Percentiles rank a stretch among this genome's conserved stretches.
Conservation (phyloP, 2,888 invertebrate genomes). For the Scaptomyza caliginosa region DNA sequence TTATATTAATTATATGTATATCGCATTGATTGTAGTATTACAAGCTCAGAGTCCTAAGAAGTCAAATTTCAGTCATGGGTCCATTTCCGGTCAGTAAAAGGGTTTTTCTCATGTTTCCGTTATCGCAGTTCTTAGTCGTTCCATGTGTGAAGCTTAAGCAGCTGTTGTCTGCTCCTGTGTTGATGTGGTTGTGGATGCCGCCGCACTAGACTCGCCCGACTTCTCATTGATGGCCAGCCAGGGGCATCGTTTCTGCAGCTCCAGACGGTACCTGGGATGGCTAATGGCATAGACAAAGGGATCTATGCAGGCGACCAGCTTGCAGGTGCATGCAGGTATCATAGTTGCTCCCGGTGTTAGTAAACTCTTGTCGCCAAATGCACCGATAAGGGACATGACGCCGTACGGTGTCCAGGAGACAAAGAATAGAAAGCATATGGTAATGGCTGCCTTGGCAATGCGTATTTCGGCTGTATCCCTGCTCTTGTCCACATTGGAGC, state of each 20-base stretch:
- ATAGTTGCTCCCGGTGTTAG: slow-evolving; percentile 91
- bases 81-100: slow-evolving; percentile 14
- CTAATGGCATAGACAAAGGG: slow-evolving; percentile 96
- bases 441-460: slow-evolving; percentile 94
- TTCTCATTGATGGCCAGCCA: slow-evolving; percentile 88
- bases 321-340: slow-evolving; percentile 94
- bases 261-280: slow-evolving; percentile 93
- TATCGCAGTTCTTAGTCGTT: neutral
- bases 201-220: slow-evolving; percentile 86
- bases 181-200: slow-evolving; percentile 66
- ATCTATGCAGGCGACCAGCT: slow-evolving; percentile 94
- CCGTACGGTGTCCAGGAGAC: slow-evolving; percentile 96
- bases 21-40: slow-evolving; percentile 35
- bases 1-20: slow-evolving; percentile 28
- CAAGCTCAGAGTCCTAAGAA: slow-evolving; percentile 2
- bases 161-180: slow-evolving; percentile 76
- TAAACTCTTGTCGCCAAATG: slow-evolving; percentile 89
- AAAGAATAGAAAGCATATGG: slow-evolving; percentile 93
- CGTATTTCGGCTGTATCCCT: slow-evolving; percentile 91
- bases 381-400: slow-evolving; percentile 90
- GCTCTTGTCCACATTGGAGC: slow-evolving; percentile 88
- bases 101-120: too few species aligned
- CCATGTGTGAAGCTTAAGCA: slow-evolving; percentile 62
- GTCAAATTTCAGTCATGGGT: slow-evolving; percentile 13
- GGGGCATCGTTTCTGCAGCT: slow-evolving; percentile 91